phyloP scores from a whole-genome alignment of 2,888 invertebrate genomes.

The Hypolimnas misippus region DNA sequence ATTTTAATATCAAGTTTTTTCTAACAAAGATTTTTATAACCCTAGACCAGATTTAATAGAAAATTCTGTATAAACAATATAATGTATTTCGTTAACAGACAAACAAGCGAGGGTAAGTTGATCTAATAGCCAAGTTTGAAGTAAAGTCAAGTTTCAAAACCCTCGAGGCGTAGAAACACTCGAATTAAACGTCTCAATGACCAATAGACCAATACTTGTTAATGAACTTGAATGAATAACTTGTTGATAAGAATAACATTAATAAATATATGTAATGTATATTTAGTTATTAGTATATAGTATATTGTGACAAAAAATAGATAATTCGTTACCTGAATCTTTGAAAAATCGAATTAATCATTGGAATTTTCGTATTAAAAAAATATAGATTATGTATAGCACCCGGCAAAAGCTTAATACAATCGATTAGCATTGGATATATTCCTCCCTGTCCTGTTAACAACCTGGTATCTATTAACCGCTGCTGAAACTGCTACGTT shows the following conservation, averaged over 20 bases:
- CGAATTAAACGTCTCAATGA: neutral
- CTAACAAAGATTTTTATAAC: conserved; percentile 30
- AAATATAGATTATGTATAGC: no score
- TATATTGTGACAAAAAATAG: no score
- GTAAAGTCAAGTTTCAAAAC: neutral
- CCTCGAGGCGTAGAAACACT: neutral
- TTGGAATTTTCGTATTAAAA: no score
- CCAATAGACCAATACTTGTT: neutral
- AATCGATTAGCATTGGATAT: no score
- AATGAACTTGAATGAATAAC: no score
- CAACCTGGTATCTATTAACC: no score
- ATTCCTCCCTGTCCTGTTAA: no score
- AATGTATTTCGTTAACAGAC: neutral
- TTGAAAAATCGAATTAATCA: no score
- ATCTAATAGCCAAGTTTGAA: neutral
- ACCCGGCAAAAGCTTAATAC: no score
- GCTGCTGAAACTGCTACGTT: no score
- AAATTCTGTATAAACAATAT: neutral
- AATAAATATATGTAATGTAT: neutral
- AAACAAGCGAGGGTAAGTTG: neutral
- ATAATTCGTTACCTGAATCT: no score
- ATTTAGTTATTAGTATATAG: no score
- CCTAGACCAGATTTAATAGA: neutral
- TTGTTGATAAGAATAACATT: neutral
- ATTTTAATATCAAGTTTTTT: conserved; percentile 32